Evolutionary conservation across 2,888 invertebrate species (phyloP).

Genomic region (Netelia inedita): DNA sequence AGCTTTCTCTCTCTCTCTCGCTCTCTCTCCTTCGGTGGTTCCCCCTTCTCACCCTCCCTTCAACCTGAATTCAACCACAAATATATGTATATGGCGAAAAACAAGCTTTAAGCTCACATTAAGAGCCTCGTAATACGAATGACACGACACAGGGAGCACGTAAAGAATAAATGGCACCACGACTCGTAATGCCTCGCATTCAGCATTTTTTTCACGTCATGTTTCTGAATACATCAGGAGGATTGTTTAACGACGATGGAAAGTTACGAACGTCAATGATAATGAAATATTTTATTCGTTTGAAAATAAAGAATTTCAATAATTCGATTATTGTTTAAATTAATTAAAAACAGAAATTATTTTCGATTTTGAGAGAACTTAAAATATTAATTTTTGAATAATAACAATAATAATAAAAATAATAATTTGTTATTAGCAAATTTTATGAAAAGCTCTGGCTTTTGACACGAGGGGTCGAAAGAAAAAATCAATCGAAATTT

Average conservation of each 20-base stretch:
- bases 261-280: not conserved
- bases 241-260: not conserved
- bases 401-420: not conserved
- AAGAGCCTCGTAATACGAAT: constrained; percentile 34
- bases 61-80: not conserved
- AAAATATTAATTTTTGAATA: not conserved
- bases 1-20: not conserved
- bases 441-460: not conserved
- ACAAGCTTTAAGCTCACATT: constrained; percentile 34
- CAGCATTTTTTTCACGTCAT: constrained; percentile 7
- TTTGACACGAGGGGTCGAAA: not conserved
- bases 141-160: constrained; percentile 12
- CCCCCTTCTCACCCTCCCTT: constrained; percentile 36
- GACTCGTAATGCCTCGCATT: constrained; percentile 8
- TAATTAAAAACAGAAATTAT: no score
- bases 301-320: not conserved
- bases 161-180: constrained; percentile 4
- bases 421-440: not conserved
- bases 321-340: no score
- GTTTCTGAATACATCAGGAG: not conserved
- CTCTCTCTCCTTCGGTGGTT: constrained; percentile 22
- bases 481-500: not conserved
- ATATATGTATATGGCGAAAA: constrained; percentile 12
- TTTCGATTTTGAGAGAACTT: not conserved
- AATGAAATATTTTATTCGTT: not conserved